Evolutionary conservation across 2,797 vertebrate genomes (phyloP).

Genomic region (Lagorchestes hirsutus): DNA sequence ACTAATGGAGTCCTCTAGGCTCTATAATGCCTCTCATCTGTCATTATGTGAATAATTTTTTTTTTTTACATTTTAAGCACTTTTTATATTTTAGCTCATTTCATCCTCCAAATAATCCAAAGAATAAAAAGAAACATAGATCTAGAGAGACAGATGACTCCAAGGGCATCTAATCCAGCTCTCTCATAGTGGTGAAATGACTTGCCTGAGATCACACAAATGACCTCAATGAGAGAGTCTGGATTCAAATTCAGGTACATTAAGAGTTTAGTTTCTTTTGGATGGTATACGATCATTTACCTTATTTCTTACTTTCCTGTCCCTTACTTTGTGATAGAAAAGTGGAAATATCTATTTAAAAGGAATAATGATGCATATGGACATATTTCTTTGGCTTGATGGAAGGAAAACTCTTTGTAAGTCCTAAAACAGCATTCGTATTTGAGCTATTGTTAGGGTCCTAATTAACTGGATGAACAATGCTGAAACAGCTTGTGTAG

Average conservation of each 20-base stretch:
- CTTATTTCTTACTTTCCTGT: neutral
- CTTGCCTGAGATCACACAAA: neutral
- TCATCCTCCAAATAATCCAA: neutral
- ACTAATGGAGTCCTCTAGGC: neutral
- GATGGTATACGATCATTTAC: neutral
- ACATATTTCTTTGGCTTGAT: neutral
- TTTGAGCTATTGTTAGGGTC: neutral
- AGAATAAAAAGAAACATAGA: neutral
- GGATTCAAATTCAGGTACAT: neutral
- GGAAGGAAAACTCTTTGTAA: neutral
- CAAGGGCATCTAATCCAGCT: neutral
- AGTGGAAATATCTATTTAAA: neutral
- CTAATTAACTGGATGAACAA: neutral
- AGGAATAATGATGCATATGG: neutral
- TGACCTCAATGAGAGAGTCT: neutral
- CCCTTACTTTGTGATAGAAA: neutral
- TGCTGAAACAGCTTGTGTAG: neutral
- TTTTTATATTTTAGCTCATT: slow-evolving; percentile 11
- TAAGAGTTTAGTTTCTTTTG: neutral
- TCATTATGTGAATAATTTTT: neutral
- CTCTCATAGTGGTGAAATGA: neutral
- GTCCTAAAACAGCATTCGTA: neutral
- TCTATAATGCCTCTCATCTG: neutral
- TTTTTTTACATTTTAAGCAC: slow-evolving; percentile 7
- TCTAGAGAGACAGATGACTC: neutral